phyloP scores from a whole-genome alignment of 2,888 invertebrate species.

The Chrysolina oricalcia region DNA sequence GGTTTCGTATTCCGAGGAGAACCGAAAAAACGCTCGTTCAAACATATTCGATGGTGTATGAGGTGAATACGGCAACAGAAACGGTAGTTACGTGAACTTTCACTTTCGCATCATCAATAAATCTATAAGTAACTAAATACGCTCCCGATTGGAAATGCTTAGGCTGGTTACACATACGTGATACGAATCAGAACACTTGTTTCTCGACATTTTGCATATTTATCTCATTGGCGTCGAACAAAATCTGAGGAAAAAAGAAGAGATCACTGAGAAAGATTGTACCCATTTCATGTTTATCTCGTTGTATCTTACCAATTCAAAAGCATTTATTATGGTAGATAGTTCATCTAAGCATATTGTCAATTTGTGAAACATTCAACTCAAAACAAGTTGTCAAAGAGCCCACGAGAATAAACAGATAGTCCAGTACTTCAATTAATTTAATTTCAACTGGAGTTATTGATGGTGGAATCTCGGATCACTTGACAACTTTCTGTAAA shows the following conservation, averaged over 20 bases:
- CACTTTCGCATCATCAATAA: constrained; percentile 26
- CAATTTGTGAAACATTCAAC: no score
- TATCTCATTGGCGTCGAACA: neutral
- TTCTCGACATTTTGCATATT: neutral
- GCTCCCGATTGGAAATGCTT: constrained; percentile 21
- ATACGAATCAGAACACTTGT: constrained; percentile 16
- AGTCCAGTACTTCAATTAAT: no score
- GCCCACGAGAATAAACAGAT: no score
- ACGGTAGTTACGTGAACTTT: constrained; percentile 17
- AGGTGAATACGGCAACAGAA: constrained; percentile 13
- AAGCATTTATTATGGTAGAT: no score
- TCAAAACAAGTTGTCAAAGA: no score
- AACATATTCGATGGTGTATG: constrained; percentile 24
- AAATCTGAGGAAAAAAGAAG: neutral
- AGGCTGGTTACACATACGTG: constrained; percentile 16
- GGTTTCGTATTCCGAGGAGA: constrained; percentile 23
- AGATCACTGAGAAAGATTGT: no score
- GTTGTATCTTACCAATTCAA: no score
- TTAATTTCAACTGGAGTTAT: no score
- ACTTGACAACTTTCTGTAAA: no score
- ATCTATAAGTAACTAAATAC: constrained; percentile 10
- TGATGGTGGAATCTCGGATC: no score
- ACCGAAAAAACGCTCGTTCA: constrained; percentile 5
- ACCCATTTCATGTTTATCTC: no score
- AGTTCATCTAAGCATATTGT: no score